A percentile compares a stretch with the other conserved stretches of the same genome.
These are phyloP conservation scores for Prietella phreatophila DNA, from an alignment of 2,113 vertebrate species.

Conservation along the genomic window DNA sequence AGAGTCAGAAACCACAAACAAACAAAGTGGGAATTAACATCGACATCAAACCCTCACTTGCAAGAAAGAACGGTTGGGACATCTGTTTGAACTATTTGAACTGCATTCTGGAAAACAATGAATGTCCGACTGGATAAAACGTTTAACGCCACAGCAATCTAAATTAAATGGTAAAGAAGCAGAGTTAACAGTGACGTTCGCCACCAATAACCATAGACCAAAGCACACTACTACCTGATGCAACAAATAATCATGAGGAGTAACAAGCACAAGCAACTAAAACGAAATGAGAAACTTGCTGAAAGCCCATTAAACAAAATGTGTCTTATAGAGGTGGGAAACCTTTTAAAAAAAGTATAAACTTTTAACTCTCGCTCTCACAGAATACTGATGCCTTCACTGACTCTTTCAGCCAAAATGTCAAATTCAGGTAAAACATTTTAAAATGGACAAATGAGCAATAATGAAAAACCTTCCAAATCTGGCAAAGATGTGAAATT, in stretches of 20 bases:
- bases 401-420: not conserved
- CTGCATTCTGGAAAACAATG: constrained; percentile 19
- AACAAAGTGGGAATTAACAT: constrained; percentile 17
- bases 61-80: not conserved
- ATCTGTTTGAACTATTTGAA: not conserved
- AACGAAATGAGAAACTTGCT: constrained; percentile 10
- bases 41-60: not conserved
- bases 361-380: constrained; percentile 1
- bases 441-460: not conserved
- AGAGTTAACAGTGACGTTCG: constrained; percentile 9
- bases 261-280: constrained; percentile 16
- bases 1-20: constrained; percentile 1
- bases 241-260: constrained; percentile 7
- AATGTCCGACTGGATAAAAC: constrained; percentile 13
- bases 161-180: not conserved
- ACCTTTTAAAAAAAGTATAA: not conserved
- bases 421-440: not conserved
- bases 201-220: not conserved
- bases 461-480: not conserved
- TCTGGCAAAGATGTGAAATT: not conserved
- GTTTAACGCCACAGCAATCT: constrained; percentile 8
- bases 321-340: not conserved
- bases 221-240: constrained; percentile 6
- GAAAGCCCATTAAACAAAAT: constrained; percentile 2
- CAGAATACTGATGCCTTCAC: not conserved